phyloP scores from a whole-genome alignment of 2,888 invertebrate species.

The Lasius platythorax region DNA sequence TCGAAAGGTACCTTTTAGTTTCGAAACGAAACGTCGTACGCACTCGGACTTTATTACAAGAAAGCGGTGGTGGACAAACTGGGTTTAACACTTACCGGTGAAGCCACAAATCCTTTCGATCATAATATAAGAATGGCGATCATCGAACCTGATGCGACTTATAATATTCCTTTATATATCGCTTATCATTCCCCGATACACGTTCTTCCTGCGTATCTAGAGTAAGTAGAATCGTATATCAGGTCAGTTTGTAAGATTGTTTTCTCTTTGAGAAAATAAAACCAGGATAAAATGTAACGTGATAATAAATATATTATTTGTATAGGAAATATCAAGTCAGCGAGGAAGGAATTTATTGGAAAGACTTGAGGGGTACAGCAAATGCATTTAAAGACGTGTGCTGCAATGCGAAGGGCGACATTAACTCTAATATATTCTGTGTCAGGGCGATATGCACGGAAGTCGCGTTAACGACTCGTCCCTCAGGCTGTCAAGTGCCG shows the following conservation, averaged over 20 bases:
- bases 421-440: conserved; percentile 88
- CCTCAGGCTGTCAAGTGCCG: conserved; percentile 87
- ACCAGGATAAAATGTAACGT: conserved; percentile 2
- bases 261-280: not conserved
- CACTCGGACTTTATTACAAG: conserved; percentile 91
- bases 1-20: conserved; percentile 86
- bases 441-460: conserved; percentile 87
- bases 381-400: conserved; percentile 90
- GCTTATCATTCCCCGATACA: conserved; percentile 94
- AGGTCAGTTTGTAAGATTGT: not conserved
- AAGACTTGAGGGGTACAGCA: conserved; percentile 90
- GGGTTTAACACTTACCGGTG: conserved; percentile 89
- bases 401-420: conserved; percentile 89
- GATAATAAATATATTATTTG: conserved; percentile 50
- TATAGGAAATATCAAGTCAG: conserved; percentile 90
- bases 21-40: conserved; percentile 92
- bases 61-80: conserved; percentile 90
- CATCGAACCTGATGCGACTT: conserved; percentile 91
- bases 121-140: conserved; percentile 91
- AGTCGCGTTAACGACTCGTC: conserved; percentile 77
- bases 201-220: conserved; percentile 91
- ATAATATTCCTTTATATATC: conserved; percentile 92
- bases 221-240: conserved; percentile 87
- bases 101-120: conserved; percentile 92
- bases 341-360: conserved; percentile 93